Base-by-base conservation (phyloP, 1,140 invertebrate species). In the Diorhabda sublineata region DNA sequence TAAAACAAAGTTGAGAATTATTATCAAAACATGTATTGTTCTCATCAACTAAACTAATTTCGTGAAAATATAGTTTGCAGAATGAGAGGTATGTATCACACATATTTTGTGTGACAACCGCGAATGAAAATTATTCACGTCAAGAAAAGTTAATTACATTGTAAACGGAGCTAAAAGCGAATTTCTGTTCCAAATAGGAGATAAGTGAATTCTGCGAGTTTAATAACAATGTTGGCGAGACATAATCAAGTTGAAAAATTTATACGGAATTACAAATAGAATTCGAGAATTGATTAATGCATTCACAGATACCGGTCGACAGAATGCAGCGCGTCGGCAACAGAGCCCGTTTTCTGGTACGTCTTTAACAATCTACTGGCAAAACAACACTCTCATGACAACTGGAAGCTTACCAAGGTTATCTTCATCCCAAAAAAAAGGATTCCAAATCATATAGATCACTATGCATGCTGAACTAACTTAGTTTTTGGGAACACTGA, bases 11-110 rank as follows among this genome's bases (percentile, higher is more conserved):
- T 52, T 52, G 6, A 52, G 47, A 8, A 52, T 52, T n/a, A 52
- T 52, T n/a, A 4, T n/a, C 47, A n/a, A n/a, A 8, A 52, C 47
- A n/a, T 52, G 47, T n/a, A 52, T 52, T 52, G 47, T 52, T 52
- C 47, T 52, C 47, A 52, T 52, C 47, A 52, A 52, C 47, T 52
- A 52, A 52, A 52, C 47, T 52, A 52, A 52, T 52, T 52, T 52
- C n/a, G 6, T 52, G 47, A 8, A 52, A 52, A 52, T 52, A n/a
- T 52, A 52, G 47, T 52, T 52, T 52, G 47, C n/a, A n/a, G 47
- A 52, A 52, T 52, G 6, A n/a, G n/a, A n/a, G 47, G 6, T 52
- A 52, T 52, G n/a, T n/a, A 52, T 52, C 47, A 52, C 47, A 8
- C 6, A 52, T 52, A 52, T 52, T 52, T 52, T n/a, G 47, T 52